Evolutionary conservation across 2,888 invertebrate genomes (phyloP).

Genomic region (Lypha dubia): DNA sequence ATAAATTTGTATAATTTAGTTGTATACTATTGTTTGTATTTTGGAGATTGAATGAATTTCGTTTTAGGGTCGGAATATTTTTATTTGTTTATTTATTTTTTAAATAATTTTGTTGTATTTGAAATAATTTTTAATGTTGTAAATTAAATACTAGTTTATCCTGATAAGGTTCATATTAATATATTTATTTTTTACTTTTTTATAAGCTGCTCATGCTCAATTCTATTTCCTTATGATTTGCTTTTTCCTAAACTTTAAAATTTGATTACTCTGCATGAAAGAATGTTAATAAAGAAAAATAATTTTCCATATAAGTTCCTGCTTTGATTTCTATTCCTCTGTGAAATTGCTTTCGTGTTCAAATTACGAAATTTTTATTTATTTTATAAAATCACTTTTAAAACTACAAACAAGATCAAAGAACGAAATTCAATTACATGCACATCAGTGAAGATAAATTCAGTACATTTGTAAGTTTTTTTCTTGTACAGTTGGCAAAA

Average conservation of each 20-base stretch:
- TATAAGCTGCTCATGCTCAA: conserved; percentile 43
- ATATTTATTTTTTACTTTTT: conserved; percentile 9
- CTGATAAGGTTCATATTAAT: conserved; percentile 60
- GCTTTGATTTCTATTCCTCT: too few species aligned
- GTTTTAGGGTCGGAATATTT: conserved; percentile 60
- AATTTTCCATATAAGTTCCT: conserved; percentile 3
- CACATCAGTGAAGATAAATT: too few species aligned
- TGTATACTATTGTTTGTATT: conserved; percentile 53
- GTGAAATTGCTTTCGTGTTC: too few species aligned
- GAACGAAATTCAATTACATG: too few species aligned
- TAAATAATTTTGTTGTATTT: conserved; percentile 37
- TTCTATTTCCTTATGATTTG: conserved; percentile 2
- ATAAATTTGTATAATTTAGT: conserved; percentile 55
- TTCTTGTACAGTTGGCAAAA: too few species aligned
- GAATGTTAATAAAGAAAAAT: conserved; percentile 23
- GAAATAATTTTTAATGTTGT: conserved; percentile 25
- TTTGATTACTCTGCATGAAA: background rate
- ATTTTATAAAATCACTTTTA: too few species aligned
- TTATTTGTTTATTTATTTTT: conserved; percentile 30
- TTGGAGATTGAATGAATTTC: conserved; percentile 41
- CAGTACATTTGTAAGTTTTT: too few species aligned
- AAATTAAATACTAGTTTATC: conserved; percentile 56
- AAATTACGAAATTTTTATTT: too few species aligned
- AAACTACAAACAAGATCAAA: too few species aligned
- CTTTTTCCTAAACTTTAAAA: conserved; percentile 26